These are phyloP conservation scores for Clarias fuscus DNA, from an alignment of 2,797 vertebrate genomes.

Conservation along the genomic window DNA sequence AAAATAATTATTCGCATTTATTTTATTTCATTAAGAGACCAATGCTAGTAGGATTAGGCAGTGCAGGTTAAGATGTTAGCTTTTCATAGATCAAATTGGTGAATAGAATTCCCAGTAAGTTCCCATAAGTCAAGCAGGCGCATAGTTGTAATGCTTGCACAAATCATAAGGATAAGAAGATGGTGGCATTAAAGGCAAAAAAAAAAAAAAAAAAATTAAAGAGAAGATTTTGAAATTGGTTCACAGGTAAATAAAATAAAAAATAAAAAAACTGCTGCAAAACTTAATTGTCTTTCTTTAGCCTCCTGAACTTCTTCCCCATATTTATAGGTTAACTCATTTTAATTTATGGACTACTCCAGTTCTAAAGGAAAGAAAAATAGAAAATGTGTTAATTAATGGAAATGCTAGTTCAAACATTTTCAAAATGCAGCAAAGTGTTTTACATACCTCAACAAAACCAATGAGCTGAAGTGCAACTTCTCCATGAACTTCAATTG, in stretches of 20 bases:
- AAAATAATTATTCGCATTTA: background rate
- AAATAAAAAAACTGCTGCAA: background rate
- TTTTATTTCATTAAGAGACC: background rate
- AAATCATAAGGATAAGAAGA: background rate
- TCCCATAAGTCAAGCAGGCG: background rate
- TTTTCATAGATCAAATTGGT: background rate
- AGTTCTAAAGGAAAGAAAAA: background rate
- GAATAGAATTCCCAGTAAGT: background rate
- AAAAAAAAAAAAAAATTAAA: background rate
- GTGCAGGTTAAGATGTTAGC: background rate
- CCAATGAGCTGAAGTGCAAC: conserved; percentile 5
- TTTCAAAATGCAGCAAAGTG: background rate
- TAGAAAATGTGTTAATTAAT: background rate
- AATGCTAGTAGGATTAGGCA: background rate
- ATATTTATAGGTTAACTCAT: background rate
- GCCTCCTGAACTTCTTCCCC: background rate
- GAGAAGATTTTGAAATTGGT: background rate
- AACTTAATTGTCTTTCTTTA: background rate
- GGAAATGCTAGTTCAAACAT: background rate
- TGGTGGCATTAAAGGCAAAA: background rate
- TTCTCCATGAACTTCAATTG: background rate
- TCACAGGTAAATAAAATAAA: background rate
- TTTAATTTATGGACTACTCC: background rate
- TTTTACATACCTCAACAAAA: conserved; percentile 28
- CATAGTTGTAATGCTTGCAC: background rate